phyloP scores from a whole-genome alignment of 2,113 vertebrate species.

The Aplodontia rufa region DNA sequence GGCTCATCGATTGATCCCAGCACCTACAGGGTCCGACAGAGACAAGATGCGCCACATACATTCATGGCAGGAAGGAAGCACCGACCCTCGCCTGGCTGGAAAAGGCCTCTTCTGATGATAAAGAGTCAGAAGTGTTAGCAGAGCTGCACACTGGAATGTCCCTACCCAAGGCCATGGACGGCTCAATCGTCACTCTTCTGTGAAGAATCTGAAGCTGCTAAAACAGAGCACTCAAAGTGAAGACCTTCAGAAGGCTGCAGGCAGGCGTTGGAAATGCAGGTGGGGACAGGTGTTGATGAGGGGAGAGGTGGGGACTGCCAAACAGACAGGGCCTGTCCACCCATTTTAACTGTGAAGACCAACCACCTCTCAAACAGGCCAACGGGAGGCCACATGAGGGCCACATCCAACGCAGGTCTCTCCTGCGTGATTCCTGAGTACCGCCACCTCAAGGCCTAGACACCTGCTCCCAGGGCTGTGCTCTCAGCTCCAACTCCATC shows the following conservation, averaged over 20 bases:
- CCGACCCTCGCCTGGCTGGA: not conserved
- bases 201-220: not conserved
- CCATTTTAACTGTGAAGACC: not conserved
- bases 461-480: not conserved
- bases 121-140: not conserved
- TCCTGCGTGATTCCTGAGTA: not conserved
- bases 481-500: not conserved
- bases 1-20: too few relatives aligned
- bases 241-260: not conserved
- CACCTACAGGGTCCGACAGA: not conserved
- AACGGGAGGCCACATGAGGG: not conserved
- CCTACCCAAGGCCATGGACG: not conserved
- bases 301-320: not conserved
- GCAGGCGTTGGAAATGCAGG: not conserved
- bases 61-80: not conserved
- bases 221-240: not conserved
- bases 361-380: not conserved
- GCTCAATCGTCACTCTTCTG: not conserved
- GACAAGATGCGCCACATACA: fast-evolving
- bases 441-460: not conserved
- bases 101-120: not conserved
- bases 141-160: too few relatives aligned
- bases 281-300: not conserved
- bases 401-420: not conserved
- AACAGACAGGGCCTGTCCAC: not conserved